Evolutionary conservation across 2,888 invertebrate species (phyloP).

Genomic region (Agapostemon virescens): DNA sequence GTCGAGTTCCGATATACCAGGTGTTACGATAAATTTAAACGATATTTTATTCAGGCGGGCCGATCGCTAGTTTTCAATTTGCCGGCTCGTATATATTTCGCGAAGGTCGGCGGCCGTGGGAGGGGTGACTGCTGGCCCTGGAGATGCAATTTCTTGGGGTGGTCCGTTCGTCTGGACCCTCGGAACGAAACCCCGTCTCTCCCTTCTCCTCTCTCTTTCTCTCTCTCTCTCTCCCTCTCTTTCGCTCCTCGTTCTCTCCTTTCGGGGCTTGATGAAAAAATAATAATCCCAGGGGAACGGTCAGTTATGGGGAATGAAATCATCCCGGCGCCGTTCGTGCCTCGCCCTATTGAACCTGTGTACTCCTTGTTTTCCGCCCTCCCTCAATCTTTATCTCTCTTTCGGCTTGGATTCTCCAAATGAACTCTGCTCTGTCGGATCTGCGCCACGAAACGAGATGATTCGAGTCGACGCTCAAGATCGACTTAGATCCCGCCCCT

Average conservation of each 20-base stretch:
- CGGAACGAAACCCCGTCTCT: neutral
- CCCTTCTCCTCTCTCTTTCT: slow-evolving; percentile 21
- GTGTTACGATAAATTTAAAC: slow-evolving; percentile 80
- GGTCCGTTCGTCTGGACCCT: slow-evolving; percentile 69
- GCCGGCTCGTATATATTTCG: slow-evolving; percentile 79
- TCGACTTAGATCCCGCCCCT: neutral
- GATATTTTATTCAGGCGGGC: slow-evolving; percentile 80
- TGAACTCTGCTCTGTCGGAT: slow-evolving; percentile 1
- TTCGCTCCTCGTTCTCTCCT: slow-evolving; percentile 37
- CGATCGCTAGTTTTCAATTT: slow-evolving; percentile 80
- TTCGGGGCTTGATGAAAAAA: slow-evolving; percentile 78
- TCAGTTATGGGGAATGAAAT: slow-evolving; percentile 76
- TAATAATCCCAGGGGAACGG: slow-evolving; percentile 78
- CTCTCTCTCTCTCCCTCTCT: neutral
- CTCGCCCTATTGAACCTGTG: slow-evolving; percentile 47
- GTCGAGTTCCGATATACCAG: slow-evolving; percentile 75
- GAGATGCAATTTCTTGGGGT: slow-evolving; percentile 79
- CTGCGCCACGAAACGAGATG: neutral
- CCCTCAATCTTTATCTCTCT: slow-evolving; percentile 30
- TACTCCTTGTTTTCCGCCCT: slow-evolving; percentile 38
- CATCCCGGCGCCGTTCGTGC: slow-evolving; percentile 67
- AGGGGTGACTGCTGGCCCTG: slow-evolving; percentile 62
- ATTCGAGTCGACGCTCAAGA: slow-evolving; percentile 27
- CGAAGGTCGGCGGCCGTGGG: slow-evolving; percentile 58
- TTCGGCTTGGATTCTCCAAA: slow-evolving; percentile 28